Base-by-base conservation (phyloP, 2,797 vertebrate genomes). In the Melanotaenia maccullochi region DNA sequence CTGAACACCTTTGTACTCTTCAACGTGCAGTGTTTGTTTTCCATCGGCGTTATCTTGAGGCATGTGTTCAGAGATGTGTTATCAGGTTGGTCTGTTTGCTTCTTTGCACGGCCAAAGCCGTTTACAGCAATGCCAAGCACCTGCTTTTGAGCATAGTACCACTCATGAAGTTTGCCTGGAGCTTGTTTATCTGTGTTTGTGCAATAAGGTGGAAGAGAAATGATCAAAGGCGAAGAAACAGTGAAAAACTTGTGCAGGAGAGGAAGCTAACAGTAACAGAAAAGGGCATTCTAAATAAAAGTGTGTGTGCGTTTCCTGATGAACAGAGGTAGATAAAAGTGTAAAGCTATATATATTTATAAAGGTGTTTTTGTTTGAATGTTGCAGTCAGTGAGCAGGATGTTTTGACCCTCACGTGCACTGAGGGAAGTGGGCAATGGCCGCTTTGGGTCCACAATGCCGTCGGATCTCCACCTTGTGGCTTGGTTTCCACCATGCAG, bases 381-480 rank as follows among this genome's bases (percentile, higher is more conserved):
- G 70, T 82, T 84, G 88, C 75, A 88, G 89, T 86, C 63, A 76
- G 61, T 0, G 68, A 83, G 83, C 79, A 87, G 87, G 87, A 88
- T 81, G 85, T 85, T 76, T 73, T 81, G 81, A 85, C 79, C 73
- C 78, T 79, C 71, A 76, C 74, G 66, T 78, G 76, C 54, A 68
- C 86, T 71, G 70, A 83, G 78, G 87, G 87, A 85, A 83, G 76
- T 13, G 24, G 71, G 75, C 78, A 71, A 64, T 0, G 58, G 18
- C 9, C 3, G 44, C 52, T 77, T 58, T 58, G 62, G 76, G 25
- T 67, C 73, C 73, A 61, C 22, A 63, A 57, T 22, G 81, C 83
- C 79, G 85, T 76, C 78, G 70, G 88, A 65, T 82, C 89, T 88
- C 87, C 91, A 89, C 85, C 90, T 92, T 85, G 90, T 91, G 87